Percentiles rank a stretch among this genome's conserved stretches.
Conservation (phyloP, 2,888 invertebrate genomes). For the Athetis lepigone region DNA sequence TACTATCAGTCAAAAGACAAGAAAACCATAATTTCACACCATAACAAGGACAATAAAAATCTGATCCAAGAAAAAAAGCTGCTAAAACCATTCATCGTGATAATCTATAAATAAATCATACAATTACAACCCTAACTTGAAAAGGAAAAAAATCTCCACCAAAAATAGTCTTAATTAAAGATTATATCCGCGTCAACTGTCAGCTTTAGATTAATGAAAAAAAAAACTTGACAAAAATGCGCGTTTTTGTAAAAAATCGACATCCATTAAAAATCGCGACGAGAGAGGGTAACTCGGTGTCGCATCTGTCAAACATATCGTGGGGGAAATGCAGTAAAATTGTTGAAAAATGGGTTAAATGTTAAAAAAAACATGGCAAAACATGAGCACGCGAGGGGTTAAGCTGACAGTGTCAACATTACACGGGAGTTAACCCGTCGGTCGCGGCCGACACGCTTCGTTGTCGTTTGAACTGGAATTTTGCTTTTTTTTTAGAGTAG, state of each 20-base stretch:
- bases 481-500: constrained; percentile 30
- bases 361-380: constrained; percentile 83
- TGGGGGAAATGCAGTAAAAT: constrained; percentile 83
- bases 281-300: constrained; percentile 77
- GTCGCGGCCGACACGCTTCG: constrained; percentile 71
- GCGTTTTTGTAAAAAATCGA: constrained; percentile 79
- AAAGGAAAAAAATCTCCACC: constrained; percentile 70
- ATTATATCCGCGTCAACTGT: constrained; percentile 90
- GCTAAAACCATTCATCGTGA: constrained; percentile 39
- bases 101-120: constrained; percentile 83
- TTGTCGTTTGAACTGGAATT: constrained; percentile 63
- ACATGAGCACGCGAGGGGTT: constrained; percentile 78
- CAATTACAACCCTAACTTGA: constrained; percentile 74
- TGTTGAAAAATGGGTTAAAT: constrained; percentile 89
- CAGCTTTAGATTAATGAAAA: constrained; percentile 86
- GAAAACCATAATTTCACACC: neutral
- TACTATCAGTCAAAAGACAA: neutral
- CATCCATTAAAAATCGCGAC: constrained; percentile 85
- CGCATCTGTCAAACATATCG: constrained; percentile 84
- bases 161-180: constrained; percentile 89
- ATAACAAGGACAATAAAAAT: constrained; percentile 24
- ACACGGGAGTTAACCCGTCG: constrained; percentile 77
- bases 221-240: constrained; percentile 79
- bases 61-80: constrained; percentile 7
- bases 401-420: constrained; percentile 70